phyloP scores from a whole-genome alignment of 2,888 invertebrate species.

The Meandrusa payeni region DNA sequence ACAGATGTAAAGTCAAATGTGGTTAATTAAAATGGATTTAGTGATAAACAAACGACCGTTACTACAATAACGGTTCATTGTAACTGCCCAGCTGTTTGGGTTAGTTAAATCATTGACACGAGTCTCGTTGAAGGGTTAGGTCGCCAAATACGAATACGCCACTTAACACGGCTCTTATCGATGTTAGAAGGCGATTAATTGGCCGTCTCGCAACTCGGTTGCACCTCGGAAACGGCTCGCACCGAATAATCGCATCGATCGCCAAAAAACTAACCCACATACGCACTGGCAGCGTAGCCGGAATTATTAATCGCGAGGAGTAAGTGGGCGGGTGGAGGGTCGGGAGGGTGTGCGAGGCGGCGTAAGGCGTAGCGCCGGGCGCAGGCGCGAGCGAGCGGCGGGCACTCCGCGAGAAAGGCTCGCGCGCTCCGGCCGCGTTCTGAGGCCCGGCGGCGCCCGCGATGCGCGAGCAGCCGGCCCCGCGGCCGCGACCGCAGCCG shows the following conservation, averaged over 20 bases:
- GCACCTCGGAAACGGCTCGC: constrained; percentile 69
- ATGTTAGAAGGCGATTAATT: constrained; percentile 62
- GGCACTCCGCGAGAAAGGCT: constrained; percentile 75
- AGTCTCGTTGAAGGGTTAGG: constrained; percentile 25
- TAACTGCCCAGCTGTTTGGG: constrained; percentile 22
- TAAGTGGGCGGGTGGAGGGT: constrained; percentile 63
- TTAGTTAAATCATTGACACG: constrained; percentile 17
- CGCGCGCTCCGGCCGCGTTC: constrained; percentile 74
- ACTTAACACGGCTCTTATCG: constrained; percentile 31
- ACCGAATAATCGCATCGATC: constrained; percentile 77
- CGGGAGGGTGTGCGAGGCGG: constrained; percentile 45
- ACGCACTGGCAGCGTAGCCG: constrained; percentile 79
- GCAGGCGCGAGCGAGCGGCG: constrained; percentile 62
- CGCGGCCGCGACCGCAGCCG: constrained; percentile 76
- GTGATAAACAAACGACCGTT: constrained; percentile 4
- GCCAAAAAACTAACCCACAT: constrained; percentile 81
- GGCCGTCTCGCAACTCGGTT: constrained; percentile 58
- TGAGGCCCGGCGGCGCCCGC: constrained; percentile 59
- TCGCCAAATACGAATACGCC: constrained; percentile 39
- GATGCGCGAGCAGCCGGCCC: constrained; percentile 72
- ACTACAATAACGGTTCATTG: constrained; percentile 19
- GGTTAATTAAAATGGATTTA: constrained; percentile 1
- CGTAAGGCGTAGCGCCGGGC: constrained; percentile 24
- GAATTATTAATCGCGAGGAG: constrained; percentile 78
- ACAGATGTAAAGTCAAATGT: too few species aligned